Base-by-base conservation (phyloP, 2,888 invertebrate genomes). In the Dromius quadrimaculatus region DNA sequence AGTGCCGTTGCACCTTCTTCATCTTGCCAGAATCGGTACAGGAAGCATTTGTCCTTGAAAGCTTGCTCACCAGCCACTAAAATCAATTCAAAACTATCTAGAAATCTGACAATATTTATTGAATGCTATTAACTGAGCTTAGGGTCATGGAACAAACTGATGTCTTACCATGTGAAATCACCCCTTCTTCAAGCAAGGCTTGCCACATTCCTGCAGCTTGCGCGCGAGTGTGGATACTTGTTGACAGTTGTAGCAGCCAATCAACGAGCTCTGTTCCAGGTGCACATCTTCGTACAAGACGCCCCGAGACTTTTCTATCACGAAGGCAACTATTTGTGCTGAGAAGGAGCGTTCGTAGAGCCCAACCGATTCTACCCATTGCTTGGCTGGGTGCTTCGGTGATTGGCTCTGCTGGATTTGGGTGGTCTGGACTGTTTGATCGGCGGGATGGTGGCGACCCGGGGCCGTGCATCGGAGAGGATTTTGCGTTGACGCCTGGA, bases 131-230 rank as follows among this genome's bases (percentile, higher is more conserved):
- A 28, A 28, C 4, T 3, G 28, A 28, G 28, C 3, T 3, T 3
- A 28, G 28, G 28, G 28, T 28, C 3, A 28, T 28, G 28, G 28
- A 28, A 28, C 8, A 3, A 28, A 5, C 28, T 28, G 28, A 6
- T n/a, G n/a, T 81, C 85, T 83, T 79, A 92, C 92, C 91, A 81
- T 92, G 92, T 62, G 88, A 85, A 73, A 94, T 86, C 72, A 92
- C 88, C 50, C 92, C 91, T 82, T 93, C 92, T 80, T 93, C 93
- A 38, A 93, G 84, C 64, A 93, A 82, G 0, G 90, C 91, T 81
- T 94, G 93, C 92, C 92, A 93, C 90, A 93, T 92, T 72, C 91
- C 92, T 57, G 90, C 88, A 61, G 92, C 91, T 79, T 91, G 90
- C 74, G 87, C 86, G 72, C 92, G 84, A 22, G 85, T 86, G 76